Conservation (phyloP, 2,888 invertebrate species). For the Notodonta ziczac region DNA sequence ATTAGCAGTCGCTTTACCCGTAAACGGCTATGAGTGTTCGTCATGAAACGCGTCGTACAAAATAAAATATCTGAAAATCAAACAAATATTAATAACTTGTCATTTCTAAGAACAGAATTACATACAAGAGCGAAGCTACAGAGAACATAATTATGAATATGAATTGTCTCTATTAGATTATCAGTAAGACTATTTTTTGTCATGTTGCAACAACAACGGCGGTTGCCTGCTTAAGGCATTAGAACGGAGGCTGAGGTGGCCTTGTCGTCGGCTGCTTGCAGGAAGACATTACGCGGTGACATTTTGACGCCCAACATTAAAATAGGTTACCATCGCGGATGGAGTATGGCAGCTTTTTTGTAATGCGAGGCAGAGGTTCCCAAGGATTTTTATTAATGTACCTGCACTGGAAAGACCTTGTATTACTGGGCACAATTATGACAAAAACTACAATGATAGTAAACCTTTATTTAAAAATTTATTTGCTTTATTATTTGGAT, state of each 20-base stretch:
- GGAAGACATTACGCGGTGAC: slow-evolving; percentile 6
- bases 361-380: background rate
- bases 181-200: background rate
- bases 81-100: too few relatives aligned
- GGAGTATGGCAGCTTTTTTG: background rate
- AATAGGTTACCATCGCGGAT: slow-evolving; percentile 4
- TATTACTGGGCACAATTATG: too few relatives aligned
- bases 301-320: slow-evolving; percentile 7
- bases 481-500: too few relatives aligned
- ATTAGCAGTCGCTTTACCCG: too few relatives aligned
- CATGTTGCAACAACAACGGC: background rate
- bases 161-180: background rate
- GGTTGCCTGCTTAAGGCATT: background rate
- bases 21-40: too few relatives aligned
- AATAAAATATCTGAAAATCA: too few relatives aligned
- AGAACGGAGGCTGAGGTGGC: slow-evolving; percentile 1
- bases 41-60: too few relatives aligned
- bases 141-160: too few relatives aligned
- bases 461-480: too few relatives aligned
- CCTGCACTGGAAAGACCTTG: background rate
- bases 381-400: background rate
- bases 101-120: too few relatives aligned
- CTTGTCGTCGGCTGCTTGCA: background rate
- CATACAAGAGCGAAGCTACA: too few relatives aligned
- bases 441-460: too few relatives aligned